Conservation (phyloP, 2,888 invertebrate genomes). For the Noctuana brunneofusca region DNA sequence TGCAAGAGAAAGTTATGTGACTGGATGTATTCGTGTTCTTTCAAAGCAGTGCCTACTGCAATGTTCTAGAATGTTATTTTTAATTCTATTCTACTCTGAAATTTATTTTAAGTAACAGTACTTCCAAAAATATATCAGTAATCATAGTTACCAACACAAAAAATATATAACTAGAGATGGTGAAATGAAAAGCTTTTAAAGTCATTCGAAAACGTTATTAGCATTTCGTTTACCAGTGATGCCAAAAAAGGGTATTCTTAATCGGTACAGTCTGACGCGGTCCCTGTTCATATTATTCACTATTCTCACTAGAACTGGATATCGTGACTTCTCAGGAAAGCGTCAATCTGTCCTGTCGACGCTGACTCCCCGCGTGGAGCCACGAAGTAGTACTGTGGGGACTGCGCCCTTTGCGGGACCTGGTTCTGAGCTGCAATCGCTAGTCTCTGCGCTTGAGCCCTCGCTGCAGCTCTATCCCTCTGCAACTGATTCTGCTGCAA, state of each 20-base stretch:
- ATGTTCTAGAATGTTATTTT: too few relatives aligned
- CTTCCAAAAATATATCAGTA: too few relatives aligned
- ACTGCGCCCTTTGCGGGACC: slow-evolving; percentile 57
- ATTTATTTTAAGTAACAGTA: too few relatives aligned
- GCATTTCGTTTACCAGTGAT: slow-evolving; percentile 16
- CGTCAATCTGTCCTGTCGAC: slow-evolving; percentile 89
- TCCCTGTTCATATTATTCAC: slow-evolving; percentile 57
- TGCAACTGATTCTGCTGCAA: slow-evolving; percentile 86
- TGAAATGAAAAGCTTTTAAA: not conserved
- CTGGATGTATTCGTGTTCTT: too few relatives aligned
- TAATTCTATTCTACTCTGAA: too few relatives aligned
- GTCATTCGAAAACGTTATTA: slow-evolving; percentile 10
- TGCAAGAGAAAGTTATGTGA: too few relatives aligned
- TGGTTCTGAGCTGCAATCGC: slow-evolving; percentile 60
- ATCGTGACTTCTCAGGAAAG: slow-evolving; percentile 89
- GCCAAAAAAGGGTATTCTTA: not conserved
- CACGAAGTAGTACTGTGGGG: slow-evolving; percentile 83
- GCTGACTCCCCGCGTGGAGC: slow-evolving; percentile 77
- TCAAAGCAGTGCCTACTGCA: too few relatives aligned
- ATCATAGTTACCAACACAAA: too few relatives aligned
- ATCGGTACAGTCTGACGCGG: slow-evolving; percentile 33
- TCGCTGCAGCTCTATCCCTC: slow-evolving; percentile 80
- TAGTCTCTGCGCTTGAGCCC: slow-evolving; percentile 75
- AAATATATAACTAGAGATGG: not conserved
- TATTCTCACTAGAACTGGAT: slow-evolving; percentile 81